Base-by-base conservation (phyloP, 2,113 vertebrate genomes). In the Pseudorasbora parva region DNA sequence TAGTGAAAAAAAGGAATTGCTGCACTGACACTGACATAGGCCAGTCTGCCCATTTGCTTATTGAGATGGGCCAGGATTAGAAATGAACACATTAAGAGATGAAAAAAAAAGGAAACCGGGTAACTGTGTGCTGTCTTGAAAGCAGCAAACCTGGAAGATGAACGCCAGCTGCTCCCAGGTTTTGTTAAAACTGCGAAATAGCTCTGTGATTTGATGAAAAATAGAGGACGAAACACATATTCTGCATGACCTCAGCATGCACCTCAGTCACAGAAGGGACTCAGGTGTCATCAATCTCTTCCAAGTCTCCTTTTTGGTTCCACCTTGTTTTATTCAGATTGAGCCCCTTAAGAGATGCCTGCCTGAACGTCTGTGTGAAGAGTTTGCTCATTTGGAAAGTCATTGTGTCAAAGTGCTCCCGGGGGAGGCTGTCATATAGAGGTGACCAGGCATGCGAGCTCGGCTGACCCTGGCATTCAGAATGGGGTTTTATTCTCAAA, bases 141-240 rank as follows among this genome's bases (percentile, higher is more conserved):
- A 41, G 21, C n/a, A 12, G 49, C 54, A 73, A 11, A 56, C 17
- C 9, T 45, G 56, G 4, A 49, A 73, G 21, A 49, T 33, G 23
- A 82, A 85, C 8, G 54, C 72, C 71, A 81, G 84, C 84, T 82
- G 78, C 84, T 85, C 57, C 10, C 57, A n/a, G 78, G 45, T 43
- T 85, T 85, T 74, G 30, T 75, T 78, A 75, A 79, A 78, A 78
- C 62, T 23, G 23, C 19, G 25, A 66, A 73, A 74, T 41, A 74
- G 83, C 77, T 64, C 25, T 17, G 49, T 75, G 71, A 73, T 73
- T 56, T 25, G 5, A 30, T 11, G 57, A 80, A 59, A 62, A 77
- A 64, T 57, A 23, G 56, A 84, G 41, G 77, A 74, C 7, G 10
- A 19, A n/a, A 80, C 30, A 54, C 57, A 21, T 30, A 27, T 74